A percentile compares a stretch with the other conserved stretches of the same genome.
These are phyloP conservation scores for Anastrepha obliqua DNA, from an alignment of 1,140 invertebrate genomes.

Conservation along the genomic window DNA sequence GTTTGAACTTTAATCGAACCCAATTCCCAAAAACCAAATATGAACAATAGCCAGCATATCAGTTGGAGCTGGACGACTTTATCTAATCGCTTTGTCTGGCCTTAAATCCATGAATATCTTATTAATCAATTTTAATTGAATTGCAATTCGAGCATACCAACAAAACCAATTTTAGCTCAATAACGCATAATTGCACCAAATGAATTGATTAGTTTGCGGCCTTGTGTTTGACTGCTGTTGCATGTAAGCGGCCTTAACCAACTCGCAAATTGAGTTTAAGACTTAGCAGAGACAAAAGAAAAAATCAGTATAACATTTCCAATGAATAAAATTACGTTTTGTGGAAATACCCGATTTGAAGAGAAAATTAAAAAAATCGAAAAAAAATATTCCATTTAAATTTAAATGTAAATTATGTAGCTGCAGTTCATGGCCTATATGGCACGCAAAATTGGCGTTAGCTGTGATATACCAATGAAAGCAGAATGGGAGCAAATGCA, in stretches of 20 bases:
- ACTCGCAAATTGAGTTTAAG: neutral
- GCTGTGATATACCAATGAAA: neutral
- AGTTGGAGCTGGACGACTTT: too few relatives aligned
- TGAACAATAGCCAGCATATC: too few relatives aligned
- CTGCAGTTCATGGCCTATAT: neutral
- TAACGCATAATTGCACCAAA: neutral
- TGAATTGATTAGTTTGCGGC: conserved; percentile 34
- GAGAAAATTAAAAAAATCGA: neutral
- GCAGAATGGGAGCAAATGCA: neutral
- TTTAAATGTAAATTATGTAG: neutral
- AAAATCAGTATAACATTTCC: neutral
- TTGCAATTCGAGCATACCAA: neutral
- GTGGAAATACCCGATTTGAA: neutral
- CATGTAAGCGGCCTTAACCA: neutral
- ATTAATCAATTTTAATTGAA: neutral
- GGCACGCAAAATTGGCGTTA: conserved; percentile 8
- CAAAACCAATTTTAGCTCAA: neutral
- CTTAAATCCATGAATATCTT: too few relatives aligned
- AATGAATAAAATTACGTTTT: neutral
- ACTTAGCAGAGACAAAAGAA: neutral
- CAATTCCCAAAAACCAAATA: too few relatives aligned
- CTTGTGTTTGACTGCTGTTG: neutral
- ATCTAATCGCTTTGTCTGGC: too few relatives aligned
- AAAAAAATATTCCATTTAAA: neutral
- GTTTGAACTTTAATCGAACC: too few relatives aligned